Evolutionary conservation across 2,888 invertebrate genomes (phyloP), one percentile per base, ranked within the genome.

Genomic region (Eupithecia dodoneata): DNA sequence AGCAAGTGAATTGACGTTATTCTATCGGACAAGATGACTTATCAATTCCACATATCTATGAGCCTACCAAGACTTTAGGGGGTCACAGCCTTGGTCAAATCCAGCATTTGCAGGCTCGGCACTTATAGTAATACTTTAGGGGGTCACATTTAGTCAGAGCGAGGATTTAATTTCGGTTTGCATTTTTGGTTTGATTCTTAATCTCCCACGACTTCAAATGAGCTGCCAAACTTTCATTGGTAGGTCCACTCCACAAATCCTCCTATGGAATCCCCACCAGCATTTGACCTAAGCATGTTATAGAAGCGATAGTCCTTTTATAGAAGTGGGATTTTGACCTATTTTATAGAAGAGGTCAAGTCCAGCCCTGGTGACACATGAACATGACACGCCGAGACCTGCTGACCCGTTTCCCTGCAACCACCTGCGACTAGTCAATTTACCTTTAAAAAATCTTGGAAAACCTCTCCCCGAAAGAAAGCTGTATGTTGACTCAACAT

Each of bases 371-470:
- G 87, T 93, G 93, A 88, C 91, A 90, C 92, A 91, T 93, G 93
- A 93, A 93, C 93, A 91, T 94, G 94, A 94, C 93, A 93, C 88
- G 90, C 86, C 86, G 87, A 92, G 91, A 91, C 93, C 93, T 87
- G 92, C 92, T 94, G 94, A 94, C 94, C 95, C 90, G 92, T 88
- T 94, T 94, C 92, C 91, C 90, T 88, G 87, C 89, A 90, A 87
- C 90, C 91, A 91, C 87, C 90, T 90, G 92, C 90, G 87, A 93
- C 94, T 89, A 92, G 94, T 94, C 93, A 94, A 94, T 94, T 94
- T 93, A 91, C 91, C 90, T 92, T 90, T 91, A 91, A 94, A 93
- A 59, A 94, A 90, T 88, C 90, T 92, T 88, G 82, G 89, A 88
- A 92, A 93, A 90, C 91, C 90, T 88, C 89, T 84, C 81, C 84